Conservation (phyloP, 2,888 invertebrate genomes). For the Carabus problematicus region DNA sequence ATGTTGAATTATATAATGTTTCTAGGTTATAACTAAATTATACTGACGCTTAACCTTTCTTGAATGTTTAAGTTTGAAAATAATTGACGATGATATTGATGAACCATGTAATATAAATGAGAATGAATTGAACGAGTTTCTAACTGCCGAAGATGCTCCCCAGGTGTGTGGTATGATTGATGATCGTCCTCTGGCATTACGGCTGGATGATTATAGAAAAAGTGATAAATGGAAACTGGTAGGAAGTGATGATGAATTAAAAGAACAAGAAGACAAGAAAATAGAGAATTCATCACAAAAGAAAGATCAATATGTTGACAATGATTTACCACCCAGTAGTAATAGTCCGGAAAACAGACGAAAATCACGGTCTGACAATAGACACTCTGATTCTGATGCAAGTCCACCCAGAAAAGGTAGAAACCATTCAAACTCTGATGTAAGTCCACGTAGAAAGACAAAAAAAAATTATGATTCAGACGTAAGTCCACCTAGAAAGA, state of each 20-base stretch:
- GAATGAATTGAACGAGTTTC: constrained; percentile 72
- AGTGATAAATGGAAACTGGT: constrained; percentile 55
- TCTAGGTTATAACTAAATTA: constrained; percentile 25
- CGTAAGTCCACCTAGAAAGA: constrained; percentile 53
- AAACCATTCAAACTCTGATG: constrained; percentile 38
- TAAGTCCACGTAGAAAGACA: constrained; percentile 44
- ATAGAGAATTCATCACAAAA: constrained; percentile 23
- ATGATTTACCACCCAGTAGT: constrained; percentile 29
- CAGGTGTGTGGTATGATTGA: constrained; percentile 88
- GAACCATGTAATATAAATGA: constrained; percentile 67
- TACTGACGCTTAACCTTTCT: constrained; percentile 12
- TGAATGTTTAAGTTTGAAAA: constrained; percentile 70
- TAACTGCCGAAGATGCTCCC: constrained; percentile 87
- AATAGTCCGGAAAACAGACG: constrained; percentile 27
- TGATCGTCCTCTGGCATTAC: constrained; percentile 74
- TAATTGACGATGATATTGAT: constrained; percentile 86
- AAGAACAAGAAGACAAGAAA: constrained; percentile 44
- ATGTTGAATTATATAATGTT: constrained; percentile 24
- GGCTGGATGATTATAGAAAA: constrained; percentile 55
- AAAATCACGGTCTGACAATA: constrained; percentile 1
- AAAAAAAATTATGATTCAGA: constrained; percentile 48
- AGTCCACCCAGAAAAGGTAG: constrained; percentile 48
- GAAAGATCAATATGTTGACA: constrained; percentile 20
- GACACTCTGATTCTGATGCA: constrained; percentile 48
- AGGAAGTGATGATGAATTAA: constrained; percentile 46